Conservation (phyloP, 2,797 vertebrate species). For the Sylvia borin region DNA sequence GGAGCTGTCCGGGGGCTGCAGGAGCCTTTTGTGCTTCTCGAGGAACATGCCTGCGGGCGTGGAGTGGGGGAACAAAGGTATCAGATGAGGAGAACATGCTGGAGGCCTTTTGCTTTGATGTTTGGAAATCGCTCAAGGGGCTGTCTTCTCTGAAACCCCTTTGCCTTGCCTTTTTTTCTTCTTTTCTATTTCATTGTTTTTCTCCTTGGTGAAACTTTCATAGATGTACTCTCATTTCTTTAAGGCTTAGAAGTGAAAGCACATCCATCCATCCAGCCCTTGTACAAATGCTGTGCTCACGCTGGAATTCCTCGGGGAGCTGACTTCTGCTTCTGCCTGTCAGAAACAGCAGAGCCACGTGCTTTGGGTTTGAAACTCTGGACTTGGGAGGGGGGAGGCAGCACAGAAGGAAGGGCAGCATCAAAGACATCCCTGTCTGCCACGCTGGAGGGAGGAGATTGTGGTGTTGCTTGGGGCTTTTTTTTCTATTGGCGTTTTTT, state of each 20-base stretch:
- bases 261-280: background rate
- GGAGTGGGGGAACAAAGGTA: conserved; percentile 70
- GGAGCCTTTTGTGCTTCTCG: conserved; percentile 41
- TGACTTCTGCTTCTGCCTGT: background rate
- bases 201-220: conserved; percentile 12
- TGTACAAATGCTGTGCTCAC: background rate
- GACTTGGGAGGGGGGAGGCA: fast-evolving
- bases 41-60: conserved; percentile 40
- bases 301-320: background rate
- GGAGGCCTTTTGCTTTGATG: conserved; percentile 78
- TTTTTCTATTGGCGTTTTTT: background rate
- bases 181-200: background rate
- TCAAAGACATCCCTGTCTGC: background rate
- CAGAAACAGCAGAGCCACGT: background rate
- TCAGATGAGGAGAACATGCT: conserved; percentile 65
- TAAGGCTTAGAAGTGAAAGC: conserved; percentile 17
- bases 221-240: background rate
- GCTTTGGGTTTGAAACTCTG: background rate
- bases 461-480: background rate
- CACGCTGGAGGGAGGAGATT: background rate
- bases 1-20: background rate
- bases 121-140: conserved; percentile 72
- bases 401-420: background rate
- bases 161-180: conserved; percentile 8
- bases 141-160: conserved; percentile 70